Percentiles rank a stretch among this genome's conserved stretches.
Evolutionary conservation across 2,888 invertebrate genomes (phyloP).

Genomic region (Spilosoma lubricipeda): DNA sequence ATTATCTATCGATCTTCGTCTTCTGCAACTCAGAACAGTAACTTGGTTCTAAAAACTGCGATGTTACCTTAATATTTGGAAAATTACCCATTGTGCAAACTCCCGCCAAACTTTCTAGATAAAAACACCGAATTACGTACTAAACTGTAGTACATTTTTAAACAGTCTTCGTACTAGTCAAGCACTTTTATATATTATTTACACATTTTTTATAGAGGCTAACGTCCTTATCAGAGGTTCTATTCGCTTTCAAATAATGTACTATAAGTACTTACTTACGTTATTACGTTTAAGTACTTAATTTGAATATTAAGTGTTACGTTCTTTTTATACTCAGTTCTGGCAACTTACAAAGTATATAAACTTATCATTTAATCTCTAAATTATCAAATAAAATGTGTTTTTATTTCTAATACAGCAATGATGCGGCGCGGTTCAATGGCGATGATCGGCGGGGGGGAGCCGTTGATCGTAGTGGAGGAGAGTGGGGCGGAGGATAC

Average conservation of each 20-base stretch:
- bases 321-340: no score
- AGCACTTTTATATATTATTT: not conserved
- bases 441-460: conserved; percentile 87
- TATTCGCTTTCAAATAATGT: no score
- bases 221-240: no score
- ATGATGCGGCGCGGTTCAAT: conserved; percentile 90
- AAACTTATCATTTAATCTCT: no score
- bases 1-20: not conserved
- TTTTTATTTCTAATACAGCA: conserved; percentile 54
- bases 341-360: no score
- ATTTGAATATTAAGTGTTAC: no score
- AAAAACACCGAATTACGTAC: not conserved
- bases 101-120: not conserved
- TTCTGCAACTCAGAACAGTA: not conserved
- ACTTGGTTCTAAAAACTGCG: not conserved
- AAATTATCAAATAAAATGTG: not conserved
- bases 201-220: no score
- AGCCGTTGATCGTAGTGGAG: conserved; percentile 94
- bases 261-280: no score
- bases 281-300: no score
- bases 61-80: not conserved
- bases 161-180: not conserved
- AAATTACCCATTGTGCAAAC: not conserved
- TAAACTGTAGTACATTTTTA: not conserved
- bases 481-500: conserved; percentile 90